A percentile compares a stretch with the other conserved stretches of the same genome.
Evolutionary conservation across 2,113 vertebrate species (phyloP).

Genomic region (Heteronetta atricapilla): DNA sequence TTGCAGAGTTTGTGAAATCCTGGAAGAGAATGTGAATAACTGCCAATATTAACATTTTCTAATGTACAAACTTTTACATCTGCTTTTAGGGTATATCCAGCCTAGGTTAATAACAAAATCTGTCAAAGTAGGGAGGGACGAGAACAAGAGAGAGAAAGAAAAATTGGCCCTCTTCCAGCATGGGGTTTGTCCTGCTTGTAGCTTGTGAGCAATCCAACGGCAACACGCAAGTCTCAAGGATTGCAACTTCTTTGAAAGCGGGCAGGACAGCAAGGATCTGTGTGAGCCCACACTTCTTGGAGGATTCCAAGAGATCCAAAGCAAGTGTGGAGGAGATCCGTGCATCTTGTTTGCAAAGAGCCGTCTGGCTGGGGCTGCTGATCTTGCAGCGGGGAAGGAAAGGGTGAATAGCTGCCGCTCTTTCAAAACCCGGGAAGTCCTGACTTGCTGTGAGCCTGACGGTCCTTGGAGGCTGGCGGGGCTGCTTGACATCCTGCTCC

Average conservation of each 20-base stretch:
- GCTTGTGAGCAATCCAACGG: not conserved
- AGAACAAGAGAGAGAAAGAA: not conserved
- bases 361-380: not conserved
- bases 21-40: conserved; percentile 47
- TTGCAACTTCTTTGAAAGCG: not conserved
- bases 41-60: conserved; percentile 53
- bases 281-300: not conserved
- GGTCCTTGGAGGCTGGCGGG: not conserved
- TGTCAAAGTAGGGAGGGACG: not conserved
- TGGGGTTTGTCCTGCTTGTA: not conserved
- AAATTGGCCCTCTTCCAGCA: not conserved
- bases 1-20: conserved; percentile 32
- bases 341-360: not conserved
- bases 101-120: not conserved
- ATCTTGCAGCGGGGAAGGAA: not conserved
- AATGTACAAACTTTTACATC: conserved; percentile 37
- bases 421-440: not conserved
- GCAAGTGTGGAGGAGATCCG: not conserved
- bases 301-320: not conserved
- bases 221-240: not conserved
- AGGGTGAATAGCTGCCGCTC: not conserved
- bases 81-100: conserved; percentile 41
- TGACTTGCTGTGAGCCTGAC: not conserved
- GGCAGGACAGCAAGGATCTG: fast-evolving
- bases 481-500: not conserved